A percentile compares a stretch with the other conserved stretches of the same genome.
These are phyloP conservation scores for Gavialis gangeticus DNA, from an alignment of 2,113 vertebrate genomes.

Conservation along the genomic window DNA sequence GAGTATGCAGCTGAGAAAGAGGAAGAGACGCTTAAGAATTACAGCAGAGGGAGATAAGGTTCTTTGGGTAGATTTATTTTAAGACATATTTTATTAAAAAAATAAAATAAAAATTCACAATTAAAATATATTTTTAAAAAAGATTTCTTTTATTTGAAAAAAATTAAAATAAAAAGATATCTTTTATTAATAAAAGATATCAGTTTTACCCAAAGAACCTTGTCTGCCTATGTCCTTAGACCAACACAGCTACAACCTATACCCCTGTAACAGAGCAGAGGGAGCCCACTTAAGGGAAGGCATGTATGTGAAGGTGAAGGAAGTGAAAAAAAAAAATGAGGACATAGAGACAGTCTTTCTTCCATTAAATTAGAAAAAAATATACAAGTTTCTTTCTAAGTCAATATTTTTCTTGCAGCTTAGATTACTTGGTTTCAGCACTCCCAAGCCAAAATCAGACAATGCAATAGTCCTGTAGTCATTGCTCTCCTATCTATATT, in stretches of 20 bases:
- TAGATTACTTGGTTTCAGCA: not conserved
- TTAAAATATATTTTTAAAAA: too few relatives aligned
- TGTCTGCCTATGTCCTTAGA: too few relatives aligned
- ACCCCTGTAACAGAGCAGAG: too few relatives aligned
- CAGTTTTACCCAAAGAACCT: too few relatives aligned
- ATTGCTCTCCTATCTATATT: not conserved
- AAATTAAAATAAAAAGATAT: too few relatives aligned
- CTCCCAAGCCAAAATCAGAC: not conserved
- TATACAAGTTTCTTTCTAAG: not conserved
- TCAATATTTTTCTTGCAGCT: not conserved
- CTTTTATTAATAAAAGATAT: too few relatives aligned
- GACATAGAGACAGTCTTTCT: not conserved
- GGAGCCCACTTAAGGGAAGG: too few relatives aligned
- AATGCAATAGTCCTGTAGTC: not conserved
- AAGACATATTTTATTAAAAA: too few relatives aligned
- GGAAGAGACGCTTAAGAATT: not conserved
- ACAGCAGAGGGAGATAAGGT: not conserved
- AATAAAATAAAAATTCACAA: too few relatives aligned
- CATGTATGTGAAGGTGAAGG: not conserved
- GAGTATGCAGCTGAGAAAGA: not conserved
- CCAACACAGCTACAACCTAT: too few relatives aligned
- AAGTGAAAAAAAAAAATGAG: not conserved
- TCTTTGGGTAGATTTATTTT: not conserved
- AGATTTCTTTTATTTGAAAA: too few relatives aligned
- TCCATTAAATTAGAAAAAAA: not conserved